These are phyloP conservation scores for Papilio machaon DNA, from an alignment of 1,140 invertebrate species.

Conservation along the genomic window DNA sequence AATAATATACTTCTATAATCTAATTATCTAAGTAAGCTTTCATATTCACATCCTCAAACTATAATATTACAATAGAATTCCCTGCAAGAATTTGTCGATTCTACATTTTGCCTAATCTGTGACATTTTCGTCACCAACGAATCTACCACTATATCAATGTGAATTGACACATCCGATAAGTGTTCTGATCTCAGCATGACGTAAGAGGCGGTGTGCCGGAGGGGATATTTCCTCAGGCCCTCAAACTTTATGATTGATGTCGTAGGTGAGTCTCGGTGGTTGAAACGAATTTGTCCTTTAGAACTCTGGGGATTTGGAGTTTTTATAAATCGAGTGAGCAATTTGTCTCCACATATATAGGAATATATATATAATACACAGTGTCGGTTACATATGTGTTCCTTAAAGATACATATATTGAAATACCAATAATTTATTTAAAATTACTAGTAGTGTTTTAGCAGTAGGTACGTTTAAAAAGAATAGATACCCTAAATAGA, in stretches of 20 bases:
- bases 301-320: neutral
- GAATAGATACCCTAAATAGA: too few relatives aligned
- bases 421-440: too few relatives aligned
- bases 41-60: neutral
- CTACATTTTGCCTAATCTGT: neutral
- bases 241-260: slow-evolving; percentile 37
- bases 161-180: slow-evolving; percentile 31
- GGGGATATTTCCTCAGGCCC: neutral
- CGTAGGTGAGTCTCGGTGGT: slow-evolving; percentile 11
- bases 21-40: too few relatives aligned
- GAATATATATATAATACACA: neutral
- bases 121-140: neutral
- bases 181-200: slow-evolving; percentile 5
- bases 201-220: neutral
- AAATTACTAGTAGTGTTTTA: too few relatives aligned
- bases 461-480: too few relatives aligned
- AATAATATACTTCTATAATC: too few relatives aligned
- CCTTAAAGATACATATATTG: neutral
- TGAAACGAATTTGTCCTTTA: slow-evolving; percentile 23
- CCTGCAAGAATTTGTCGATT: neutral
- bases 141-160: neutral
- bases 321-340: slow-evolving; percentile 22
- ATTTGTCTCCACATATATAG: neutral
- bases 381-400: neutral
- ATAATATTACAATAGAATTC: neutral